phyloP scores from a whole-genome alignment of 2,113 vertebrate species.

The Ceyx melanurus region DNA sequence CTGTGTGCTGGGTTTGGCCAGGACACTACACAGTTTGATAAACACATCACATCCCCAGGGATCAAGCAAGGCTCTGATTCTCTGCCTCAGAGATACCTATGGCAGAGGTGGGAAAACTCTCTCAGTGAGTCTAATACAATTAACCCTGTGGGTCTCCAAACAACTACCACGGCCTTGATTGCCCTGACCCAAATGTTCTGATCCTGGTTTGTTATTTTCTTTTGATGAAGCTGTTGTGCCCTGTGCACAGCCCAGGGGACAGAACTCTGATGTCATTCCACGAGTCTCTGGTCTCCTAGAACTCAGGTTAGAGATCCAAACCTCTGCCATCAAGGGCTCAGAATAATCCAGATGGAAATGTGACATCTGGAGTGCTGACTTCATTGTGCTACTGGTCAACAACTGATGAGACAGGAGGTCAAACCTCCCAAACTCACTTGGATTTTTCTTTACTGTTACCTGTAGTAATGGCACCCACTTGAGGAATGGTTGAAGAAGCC shows the following conservation, averaged over 20 bases:
- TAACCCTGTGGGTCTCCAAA: not conserved
- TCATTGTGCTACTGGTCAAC: not conserved
- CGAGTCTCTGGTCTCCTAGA: rapidly evolving
- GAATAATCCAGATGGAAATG: not conserved
- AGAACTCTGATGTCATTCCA: not conserved
- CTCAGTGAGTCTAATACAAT: not conserved
- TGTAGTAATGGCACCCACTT: not conserved
- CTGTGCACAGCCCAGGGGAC: rapidly evolving
- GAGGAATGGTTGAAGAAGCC: not conserved
- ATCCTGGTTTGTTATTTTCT: not conserved
- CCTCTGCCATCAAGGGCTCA: not conserved
- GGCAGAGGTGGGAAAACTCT: not conserved
- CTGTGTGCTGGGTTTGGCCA: not conserved
- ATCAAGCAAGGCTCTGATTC: not conserved
- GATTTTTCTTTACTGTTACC: not conserved
- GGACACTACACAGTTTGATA: not conserved
- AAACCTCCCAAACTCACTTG: not conserved
- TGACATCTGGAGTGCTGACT: not conserved
- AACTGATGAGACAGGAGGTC: rapidly evolving
- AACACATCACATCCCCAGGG: slow-evolving; percentile 3
- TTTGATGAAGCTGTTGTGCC: not conserved
- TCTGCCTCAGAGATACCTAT: not conserved
- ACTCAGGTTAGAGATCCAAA: not conserved
- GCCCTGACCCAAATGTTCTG: too few relatives aligned
- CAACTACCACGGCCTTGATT: not conserved